Conservation (phyloP, 1,140 invertebrate species). For the Drosophila novamexicana region DNA sequence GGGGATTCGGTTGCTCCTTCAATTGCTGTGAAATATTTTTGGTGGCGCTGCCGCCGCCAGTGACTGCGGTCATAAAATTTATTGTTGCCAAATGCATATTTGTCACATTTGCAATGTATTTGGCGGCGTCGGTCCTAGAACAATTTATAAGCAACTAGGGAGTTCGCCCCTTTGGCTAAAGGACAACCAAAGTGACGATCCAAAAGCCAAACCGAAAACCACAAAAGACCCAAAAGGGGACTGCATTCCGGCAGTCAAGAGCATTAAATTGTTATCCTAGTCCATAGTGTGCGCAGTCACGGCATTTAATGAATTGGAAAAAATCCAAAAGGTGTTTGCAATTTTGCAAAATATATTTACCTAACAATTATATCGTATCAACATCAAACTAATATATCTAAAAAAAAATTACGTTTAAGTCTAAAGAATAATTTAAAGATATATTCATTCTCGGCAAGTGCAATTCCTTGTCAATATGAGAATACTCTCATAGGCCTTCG, state of each 20-base stretch:
- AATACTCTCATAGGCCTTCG: no score
- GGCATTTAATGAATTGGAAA: neutral
- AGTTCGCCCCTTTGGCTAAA: constrained; percentile 42
- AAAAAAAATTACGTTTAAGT: no score
- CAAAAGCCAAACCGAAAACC: neutral
- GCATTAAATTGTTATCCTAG: constrained; percentile 9
- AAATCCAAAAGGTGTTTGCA: neutral
- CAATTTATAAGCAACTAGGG: constrained; percentile 80
- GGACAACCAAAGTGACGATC: constrained; percentile 17
- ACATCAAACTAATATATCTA: no score
- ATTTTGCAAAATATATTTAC: no score
- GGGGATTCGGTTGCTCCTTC: neutral
- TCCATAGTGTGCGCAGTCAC: neutral
- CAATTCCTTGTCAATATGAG: no score
- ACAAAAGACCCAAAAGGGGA: constrained; percentile 1
- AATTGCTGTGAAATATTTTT: constrained; percentile 64
- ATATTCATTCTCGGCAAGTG: no score
- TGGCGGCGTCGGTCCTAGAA: constrained; percentile 68
- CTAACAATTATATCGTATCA: no score
- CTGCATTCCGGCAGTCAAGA: neutral
- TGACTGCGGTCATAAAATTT: constrained; percentile 78
- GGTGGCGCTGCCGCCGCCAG: constrained; percentile 54
- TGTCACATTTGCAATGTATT: constrained; percentile 81
- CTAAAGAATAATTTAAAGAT: no score
- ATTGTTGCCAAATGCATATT: constrained; percentile 81